These are phyloP conservation scores for Hylyphantes graminicola DNA, from an alignment of 1,140 invertebrate genomes.

Conservation along the genomic window DNA sequence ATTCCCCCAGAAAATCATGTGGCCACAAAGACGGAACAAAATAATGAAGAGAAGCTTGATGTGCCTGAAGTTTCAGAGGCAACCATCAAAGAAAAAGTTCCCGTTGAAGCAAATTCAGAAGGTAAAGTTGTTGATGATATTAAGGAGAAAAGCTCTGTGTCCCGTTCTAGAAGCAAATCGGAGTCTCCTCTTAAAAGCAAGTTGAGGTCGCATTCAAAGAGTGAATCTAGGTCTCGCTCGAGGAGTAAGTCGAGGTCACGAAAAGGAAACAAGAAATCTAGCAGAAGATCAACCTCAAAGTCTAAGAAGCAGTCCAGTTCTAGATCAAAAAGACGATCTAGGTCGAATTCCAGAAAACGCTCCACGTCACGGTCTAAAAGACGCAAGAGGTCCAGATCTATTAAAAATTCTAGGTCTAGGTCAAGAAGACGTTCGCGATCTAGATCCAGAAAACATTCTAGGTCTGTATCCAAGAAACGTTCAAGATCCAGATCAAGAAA, in stretches of 20 bases:
- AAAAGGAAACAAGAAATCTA: background rate
- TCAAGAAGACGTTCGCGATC: background rate
- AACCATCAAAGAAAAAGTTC: background rate
- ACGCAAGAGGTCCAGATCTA: background rate
- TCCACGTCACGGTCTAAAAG: background rate
- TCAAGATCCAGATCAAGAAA: conserved; percentile 21
- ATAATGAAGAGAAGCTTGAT: background rate
- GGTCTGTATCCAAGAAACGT: background rate
- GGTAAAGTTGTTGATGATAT: background rate
- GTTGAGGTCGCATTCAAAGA: background rate
- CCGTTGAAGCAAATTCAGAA: background rate
- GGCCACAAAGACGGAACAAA: background rate
- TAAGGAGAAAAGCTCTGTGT: background rate
- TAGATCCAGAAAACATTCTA: background rate
- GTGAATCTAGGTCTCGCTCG: background rate
- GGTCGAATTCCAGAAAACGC: background rate
- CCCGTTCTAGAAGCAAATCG: conserved; percentile 1
- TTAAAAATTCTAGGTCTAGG: background rate
- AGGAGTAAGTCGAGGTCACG: background rate
- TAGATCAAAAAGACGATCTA: conserved; percentile 3
- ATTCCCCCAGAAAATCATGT: background rate
- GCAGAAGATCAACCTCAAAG: background rate
- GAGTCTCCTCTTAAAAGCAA: background rate
- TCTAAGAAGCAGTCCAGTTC: background rate
- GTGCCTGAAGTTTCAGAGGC: background rate